A percentile compares a stretch with the other conserved stretches of the same genome.
These are phyloP conservation scores for Salvelinus sp. DNA, from an alignment of 2,113 vertebrate species.

Conservation along the genomic window DNA sequence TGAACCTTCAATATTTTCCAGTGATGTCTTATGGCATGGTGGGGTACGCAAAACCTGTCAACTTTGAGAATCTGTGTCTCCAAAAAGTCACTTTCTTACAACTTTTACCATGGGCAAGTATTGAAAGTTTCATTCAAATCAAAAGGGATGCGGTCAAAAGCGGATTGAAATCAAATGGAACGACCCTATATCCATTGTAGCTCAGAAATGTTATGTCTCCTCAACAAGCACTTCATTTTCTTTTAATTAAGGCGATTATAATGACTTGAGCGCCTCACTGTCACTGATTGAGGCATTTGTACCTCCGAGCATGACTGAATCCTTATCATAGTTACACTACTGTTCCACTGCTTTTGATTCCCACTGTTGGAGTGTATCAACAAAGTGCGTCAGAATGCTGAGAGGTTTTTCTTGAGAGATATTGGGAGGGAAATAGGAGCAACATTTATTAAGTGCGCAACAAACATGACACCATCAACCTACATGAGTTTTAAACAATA, in stretches of 20 bases:
- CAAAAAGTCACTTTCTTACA: too few species aligned
- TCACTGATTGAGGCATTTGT: slow-evolving; percentile 48
- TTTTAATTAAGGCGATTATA: slow-evolving; percentile 55
- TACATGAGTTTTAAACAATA: slow-evolving; percentile 46
- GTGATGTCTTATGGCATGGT: too few species aligned
- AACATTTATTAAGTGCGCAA: slow-evolving; percentile 47
- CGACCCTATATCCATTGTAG: background rate
- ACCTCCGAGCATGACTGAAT: slow-evolving; percentile 36
- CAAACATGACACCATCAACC: slow-evolving; percentile 9
- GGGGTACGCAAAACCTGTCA: too few species aligned
- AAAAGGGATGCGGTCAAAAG: too few species aligned
- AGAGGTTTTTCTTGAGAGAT: slow-evolving; percentile 33
- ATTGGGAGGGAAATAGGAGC: slow-evolving; percentile 25
- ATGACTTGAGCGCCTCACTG: slow-evolving; percentile 45
- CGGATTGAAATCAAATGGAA: too few species aligned
- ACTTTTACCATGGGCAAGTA: too few species aligned
- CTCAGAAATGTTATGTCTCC: slow-evolving; percentile 10
- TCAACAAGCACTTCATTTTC: slow-evolving; percentile 36
- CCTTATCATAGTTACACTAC: slow-evolving; percentile 47
- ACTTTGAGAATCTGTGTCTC: too few species aligned
- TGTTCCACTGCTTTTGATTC: slow-evolving; percentile 39
- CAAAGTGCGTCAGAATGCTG: slow-evolving; percentile 19
- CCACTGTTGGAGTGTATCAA: slow-evolving; percentile 51
- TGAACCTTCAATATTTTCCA: too few species aligned
- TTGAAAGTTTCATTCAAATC: too few species aligned